A percentile compares a stretch with the other conserved stretches of the same genome.
Evolutionary conservation across 2,888 invertebrate genomes (phyloP).

Genomic region (Cremastinae sp.): DNA sequence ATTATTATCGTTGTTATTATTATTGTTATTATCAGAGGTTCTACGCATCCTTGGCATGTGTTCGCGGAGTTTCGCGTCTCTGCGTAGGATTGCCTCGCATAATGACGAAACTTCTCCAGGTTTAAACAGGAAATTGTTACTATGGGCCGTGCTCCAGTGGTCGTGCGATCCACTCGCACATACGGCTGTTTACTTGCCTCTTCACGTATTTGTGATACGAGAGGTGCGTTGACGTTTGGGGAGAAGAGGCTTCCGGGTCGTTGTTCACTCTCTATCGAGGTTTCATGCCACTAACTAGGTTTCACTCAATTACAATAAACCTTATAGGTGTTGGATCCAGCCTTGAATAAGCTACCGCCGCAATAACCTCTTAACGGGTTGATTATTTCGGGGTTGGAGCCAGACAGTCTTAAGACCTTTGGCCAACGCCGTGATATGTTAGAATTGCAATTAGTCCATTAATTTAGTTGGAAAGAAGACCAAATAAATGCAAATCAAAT

Average conservation of each 20-base stretch:
- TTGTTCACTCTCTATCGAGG: slow-evolving; percentile 61
- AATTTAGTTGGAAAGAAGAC: no score
- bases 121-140: slow-evolving; percentile 36
- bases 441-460: no score
- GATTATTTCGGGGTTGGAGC: no score
- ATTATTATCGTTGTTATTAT: background rate
- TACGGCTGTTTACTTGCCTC: background rate
- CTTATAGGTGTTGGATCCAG: slow-evolving; percentile 64
- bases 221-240: slow-evolving; percentile 14
- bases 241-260: slow-evolving; percentile 14
- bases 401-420: no score
- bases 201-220: background rate
- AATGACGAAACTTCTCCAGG: slow-evolving; percentile 56
- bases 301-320: slow-evolving; percentile 72
- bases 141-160: slow-evolving; percentile 20
- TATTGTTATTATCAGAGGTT: slow-evolving; percentile 9
- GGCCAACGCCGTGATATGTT: no score
- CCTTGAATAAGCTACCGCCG: slow-evolving; percentile 59
- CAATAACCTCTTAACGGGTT: slow-evolving; percentile 36
- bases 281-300: slow-evolving; percentile 71
- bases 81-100: slow-evolving; percentile 38
- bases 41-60: background rate
- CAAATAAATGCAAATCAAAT: no score
- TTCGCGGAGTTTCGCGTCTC: slow-evolving; percentile 15
- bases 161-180: background rate